Conservation (phyloP, 2,888 invertebrate species). For the Aphelenchoides bicaudatus region DNA sequence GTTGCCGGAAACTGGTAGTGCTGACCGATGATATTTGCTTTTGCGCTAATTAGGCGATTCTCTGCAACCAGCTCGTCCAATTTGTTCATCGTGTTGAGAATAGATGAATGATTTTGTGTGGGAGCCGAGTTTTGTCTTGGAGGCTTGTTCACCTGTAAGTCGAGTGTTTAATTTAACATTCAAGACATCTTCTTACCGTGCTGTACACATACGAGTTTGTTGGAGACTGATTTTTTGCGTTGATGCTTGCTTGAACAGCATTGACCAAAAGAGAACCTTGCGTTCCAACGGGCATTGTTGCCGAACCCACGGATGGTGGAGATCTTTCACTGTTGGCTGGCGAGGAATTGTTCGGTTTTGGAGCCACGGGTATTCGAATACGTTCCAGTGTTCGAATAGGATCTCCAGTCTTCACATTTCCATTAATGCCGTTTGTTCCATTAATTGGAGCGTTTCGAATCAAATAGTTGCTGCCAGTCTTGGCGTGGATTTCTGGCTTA, state of each 20-base stretch:
- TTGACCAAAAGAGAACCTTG: too few relatives aligned
- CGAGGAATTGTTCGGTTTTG: neutral
- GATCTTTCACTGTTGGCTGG: too few relatives aligned
- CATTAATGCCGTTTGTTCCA: neutral
- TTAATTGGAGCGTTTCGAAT: too few relatives aligned
- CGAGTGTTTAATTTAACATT: too few relatives aligned
- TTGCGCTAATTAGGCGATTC: too few relatives aligned
- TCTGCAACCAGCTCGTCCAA: conserved; percentile 10
- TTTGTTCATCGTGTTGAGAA: conserved; percentile 3
- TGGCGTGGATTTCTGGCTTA: neutral
- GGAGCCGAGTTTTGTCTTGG: neutral
- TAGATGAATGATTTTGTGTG: neutral
- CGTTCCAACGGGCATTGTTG: too few relatives aligned
- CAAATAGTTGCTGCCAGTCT: too few relatives aligned
- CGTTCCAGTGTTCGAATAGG: conserved; percentile 3
- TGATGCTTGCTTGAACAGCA: neutral
- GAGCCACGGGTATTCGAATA: neutral
- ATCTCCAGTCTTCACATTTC: neutral
- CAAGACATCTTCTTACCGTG: too few relatives aligned
- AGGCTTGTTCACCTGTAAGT: conserved; percentile 9
- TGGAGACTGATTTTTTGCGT: neutral
- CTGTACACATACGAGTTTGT: conserved; percentile 2
- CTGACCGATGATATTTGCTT: too few relatives aligned
- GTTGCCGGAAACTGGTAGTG: too few relatives aligned
- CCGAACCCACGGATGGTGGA: too few relatives aligned